Conservation (phyloP, 2,888 invertebrate species). For the Chorisops tibialis region DNA sequence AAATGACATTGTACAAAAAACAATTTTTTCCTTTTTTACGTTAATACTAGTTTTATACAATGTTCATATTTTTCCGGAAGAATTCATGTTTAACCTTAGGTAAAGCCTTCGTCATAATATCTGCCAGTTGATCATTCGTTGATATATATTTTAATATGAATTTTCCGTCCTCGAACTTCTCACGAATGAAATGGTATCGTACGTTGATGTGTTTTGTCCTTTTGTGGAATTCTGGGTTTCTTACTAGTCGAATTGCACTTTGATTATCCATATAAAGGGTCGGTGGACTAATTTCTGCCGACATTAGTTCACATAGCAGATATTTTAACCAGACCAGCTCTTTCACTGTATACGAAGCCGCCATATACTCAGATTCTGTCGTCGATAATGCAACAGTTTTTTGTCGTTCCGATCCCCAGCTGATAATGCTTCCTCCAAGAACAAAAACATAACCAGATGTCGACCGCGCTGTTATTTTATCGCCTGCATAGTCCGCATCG, state of each 20-base stretch:
- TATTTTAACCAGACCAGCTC: conserved; percentile 40
- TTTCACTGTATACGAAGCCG: conserved; percentile 38
- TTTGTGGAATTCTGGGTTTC: too few relatives aligned
- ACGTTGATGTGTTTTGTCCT: conserved; percentile 37
- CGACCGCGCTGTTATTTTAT: conserved; percentile 33
- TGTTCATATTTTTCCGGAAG: too few relatives aligned
- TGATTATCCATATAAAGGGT: conserved; percentile 37
- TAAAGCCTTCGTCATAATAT: conserved; percentile 8
- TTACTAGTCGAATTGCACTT: too few relatives aligned
- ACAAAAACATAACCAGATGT: conserved; percentile 35
- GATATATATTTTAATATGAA: background rate
- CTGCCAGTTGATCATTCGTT: conserved; percentile 3
- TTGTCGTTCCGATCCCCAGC: conserved; percentile 41
- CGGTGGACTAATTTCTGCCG: too few relatives aligned
- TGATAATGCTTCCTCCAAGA: conserved; percentile 36
- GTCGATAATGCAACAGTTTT: conserved; percentile 39
- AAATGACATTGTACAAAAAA: too few relatives aligned
- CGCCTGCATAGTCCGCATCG: conserved; percentile 36
- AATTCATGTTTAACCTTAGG: too few relatives aligned
- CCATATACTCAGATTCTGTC: conserved; percentile 40
- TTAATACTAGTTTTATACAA: too few relatives aligned
- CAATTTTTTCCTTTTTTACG: too few relatives aligned
- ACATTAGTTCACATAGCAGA: conserved; percentile 31
- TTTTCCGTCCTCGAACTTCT: background rate
- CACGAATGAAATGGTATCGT: background rate